Evolutionary conservation across 2,888 invertebrate genomes (phyloP), one percentile per base, ranked within the genome.

Genomic region (Aethes cnicana): DNA sequence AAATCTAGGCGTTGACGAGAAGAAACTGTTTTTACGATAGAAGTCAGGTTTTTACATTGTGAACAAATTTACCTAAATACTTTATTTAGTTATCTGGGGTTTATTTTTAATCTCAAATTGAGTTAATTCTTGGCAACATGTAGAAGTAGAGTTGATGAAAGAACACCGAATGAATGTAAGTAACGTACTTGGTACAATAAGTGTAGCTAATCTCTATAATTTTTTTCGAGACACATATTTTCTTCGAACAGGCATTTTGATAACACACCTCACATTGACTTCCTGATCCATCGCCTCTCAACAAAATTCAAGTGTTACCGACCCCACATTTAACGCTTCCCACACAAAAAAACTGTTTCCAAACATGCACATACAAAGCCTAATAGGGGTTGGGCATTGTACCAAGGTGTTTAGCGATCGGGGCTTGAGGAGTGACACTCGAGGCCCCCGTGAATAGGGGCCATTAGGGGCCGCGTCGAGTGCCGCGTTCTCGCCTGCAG

Each of bases 331-430:
- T 7, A 17, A 48, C 39, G n/a, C 20, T 12, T 32, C 21, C 14
- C 30, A 32, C 23, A 18, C 47, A 48, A 35, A 37, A 23, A 20
- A 12, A 37, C 17, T 21, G 49, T 43, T 33, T 8, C 35, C 35
- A 43, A 49, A 49, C 49, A 49, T 21, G 20, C 25, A 49, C 21
- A 37, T 49, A 14, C 42, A 49, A 49, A 36, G 28, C 9, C n/a
- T 35, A 36, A 43, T 49, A 49, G 49, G 49, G 49, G 49, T 49
- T 35, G 49, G 6, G 41, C 49, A 43, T 49, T 49, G 49, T 49
- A 36, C 7, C 12, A 28, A 49, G 49, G 49, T 49, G 49, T 49
- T 49, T 49, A 49, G 49, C 43, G 49, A 49, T 43, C 49, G 36
- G 28, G 49, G 11, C 48, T 9, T 30, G 49, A 36, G 35, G 43